These are phyloP conservation scores for Odobenus rosmarus DNA, from an alignment of 2,113 vertebrate genomes.

Conservation along the genomic window DNA sequence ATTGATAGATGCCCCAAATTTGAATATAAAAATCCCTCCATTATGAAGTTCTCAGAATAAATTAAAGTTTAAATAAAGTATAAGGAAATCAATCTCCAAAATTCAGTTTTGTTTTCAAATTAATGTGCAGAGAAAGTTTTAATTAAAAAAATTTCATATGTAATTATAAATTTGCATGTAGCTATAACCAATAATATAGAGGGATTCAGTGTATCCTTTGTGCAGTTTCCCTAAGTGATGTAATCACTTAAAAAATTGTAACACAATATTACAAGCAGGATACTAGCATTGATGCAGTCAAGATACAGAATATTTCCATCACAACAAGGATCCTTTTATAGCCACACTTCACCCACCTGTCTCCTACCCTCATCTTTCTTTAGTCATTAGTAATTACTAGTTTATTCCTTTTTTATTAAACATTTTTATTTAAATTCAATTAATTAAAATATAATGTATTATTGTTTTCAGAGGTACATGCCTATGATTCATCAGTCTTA, in stretches of 20 bases:
- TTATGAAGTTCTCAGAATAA: not conserved
- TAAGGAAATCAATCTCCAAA: not conserved
- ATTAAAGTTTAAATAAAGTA: constrained; percentile 41
- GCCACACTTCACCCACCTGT: not conserved
- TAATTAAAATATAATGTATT: no score
- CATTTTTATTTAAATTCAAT: no score
- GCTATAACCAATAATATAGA: not conserved
- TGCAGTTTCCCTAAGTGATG: not conserved
- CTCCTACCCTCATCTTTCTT: not conserved
- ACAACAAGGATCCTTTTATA: not conserved
- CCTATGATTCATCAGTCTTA: no score
- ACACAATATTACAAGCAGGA: not conserved
- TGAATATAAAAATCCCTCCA: not conserved
- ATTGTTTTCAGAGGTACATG: no score
- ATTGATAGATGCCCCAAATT: not conserved
- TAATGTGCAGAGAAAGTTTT: not conserved
- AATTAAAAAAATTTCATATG: not conserved
- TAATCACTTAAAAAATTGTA: not conserved
- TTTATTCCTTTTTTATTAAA: no score
- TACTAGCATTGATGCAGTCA: not conserved
- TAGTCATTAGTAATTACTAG: not conserved
- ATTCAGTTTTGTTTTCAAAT: constrained; percentile 9
- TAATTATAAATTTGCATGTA: not conserved
- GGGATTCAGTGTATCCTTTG: not conserved
- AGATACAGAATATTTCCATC: not conserved